These are phyloP conservation scores for Menidia beryllina DNA, from an alignment of 2,113 vertebrate genomes.

Conservation along the genomic window DNA sequence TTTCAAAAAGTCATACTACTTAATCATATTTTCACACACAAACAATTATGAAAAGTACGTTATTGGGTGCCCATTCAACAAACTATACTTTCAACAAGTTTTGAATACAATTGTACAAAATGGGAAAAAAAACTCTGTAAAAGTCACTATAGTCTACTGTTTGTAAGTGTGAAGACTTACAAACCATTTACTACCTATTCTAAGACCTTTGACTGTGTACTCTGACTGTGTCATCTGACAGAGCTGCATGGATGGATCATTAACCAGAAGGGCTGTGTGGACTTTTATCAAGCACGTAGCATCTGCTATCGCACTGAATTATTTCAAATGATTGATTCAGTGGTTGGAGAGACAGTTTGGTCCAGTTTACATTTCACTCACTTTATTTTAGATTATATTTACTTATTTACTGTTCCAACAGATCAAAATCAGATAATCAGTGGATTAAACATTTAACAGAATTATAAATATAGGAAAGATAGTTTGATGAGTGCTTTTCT, in stretches of 20 bases:
- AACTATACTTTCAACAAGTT: too few species aligned
- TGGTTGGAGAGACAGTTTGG: background rate
- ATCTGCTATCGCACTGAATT: conserved; percentile 11
- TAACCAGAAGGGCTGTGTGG: conserved; percentile 29
- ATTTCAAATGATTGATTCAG: background rate
- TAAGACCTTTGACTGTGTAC: conserved; percentile 13
- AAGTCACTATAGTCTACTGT: too few species aligned
- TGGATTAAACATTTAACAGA: background rate
- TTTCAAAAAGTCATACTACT: background rate
- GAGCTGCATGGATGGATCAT: conserved; percentile 44
- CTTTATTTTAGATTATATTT: background rate
- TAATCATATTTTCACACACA: too few species aligned
- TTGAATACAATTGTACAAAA: too few species aligned
- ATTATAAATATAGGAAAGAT: too few species aligned
- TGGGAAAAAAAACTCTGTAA: too few species aligned
- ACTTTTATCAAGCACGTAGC: background rate
- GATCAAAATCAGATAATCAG: background rate
- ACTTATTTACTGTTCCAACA: background rate
- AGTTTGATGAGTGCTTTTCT: background rate
- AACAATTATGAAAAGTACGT: too few species aligned
- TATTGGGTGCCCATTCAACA: too few species aligned
- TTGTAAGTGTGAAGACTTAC: background rate
- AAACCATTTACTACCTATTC: background rate
- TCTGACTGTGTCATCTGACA: conserved; percentile 15
- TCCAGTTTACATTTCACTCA: background rate